Base-by-base conservation (phyloP, 1,140 invertebrate genomes). In the Asobara japonica region DNA sequence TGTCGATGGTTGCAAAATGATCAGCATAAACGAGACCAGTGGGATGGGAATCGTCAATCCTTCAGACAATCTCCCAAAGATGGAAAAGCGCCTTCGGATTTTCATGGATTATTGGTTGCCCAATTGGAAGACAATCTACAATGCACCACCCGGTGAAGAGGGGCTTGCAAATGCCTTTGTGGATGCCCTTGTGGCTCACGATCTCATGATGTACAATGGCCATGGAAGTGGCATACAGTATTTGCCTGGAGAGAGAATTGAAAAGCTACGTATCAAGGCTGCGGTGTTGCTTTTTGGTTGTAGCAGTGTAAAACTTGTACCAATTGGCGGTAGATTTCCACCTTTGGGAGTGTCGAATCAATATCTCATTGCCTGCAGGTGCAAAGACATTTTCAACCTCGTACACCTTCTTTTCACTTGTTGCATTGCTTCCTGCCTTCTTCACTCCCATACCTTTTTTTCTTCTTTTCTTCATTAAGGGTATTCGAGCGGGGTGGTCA, bases 191-290 rank as follows among this genome's bases (percentile, higher is more conserved):
- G 83, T 85, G 1, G 82, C 90, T 48, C 83, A 90, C 27, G 90
- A 94, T 78, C 83, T 94, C 27, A 89, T 94, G 75, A 84, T 94
- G 71, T 95, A 94, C 83, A 91, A 89, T 83, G 94, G 94, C 3
- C 94, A 96, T 88, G 94, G 94, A 3, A 92, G 89, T 83, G 94
- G 94, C 3, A 90, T 89, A 65, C 90, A 93, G 77, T 91, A 92
- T 79, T 87, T 93, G 41, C 78, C 87, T 3, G 88, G 89, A 1
- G 89, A 91, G 62, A 83, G 89, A 74, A 89, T 94, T 64, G 88
- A 91, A 79, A 89, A 87, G 72, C 79, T 90, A 36, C 82, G 88
- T n/a, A 88, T 91, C 16, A 86, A 87, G 67, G 89, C 90, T 3
- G 87, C 89, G 10, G 88, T 90, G 10, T 78, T 95, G 45, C 87